Base-by-base conservation (phyloP, 2,113 vertebrate genomes). In the Charina bottae region DNA sequence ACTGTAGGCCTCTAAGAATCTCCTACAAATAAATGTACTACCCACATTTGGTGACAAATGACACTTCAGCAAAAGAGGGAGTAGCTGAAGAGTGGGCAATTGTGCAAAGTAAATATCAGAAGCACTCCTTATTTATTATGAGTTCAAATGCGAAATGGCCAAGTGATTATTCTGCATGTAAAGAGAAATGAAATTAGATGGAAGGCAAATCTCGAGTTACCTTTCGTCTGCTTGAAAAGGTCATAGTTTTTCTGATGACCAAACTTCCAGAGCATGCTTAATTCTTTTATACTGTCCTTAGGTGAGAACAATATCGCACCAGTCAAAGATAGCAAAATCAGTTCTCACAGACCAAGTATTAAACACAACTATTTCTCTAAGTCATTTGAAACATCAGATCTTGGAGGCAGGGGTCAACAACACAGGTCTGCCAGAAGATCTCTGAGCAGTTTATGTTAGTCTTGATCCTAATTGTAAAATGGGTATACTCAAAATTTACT, bases 281-380 rank as follows among this genome's bases (percentile, higher is more conserved):
- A 8, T 93, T 94, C 53, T 88, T 78, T 56, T n/a, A 26, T 37
- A 90, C 93, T 93, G 90, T 94, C 53, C 86, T 53, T 90, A 93
- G 53, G 86, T 91, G 19, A 60, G 23, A 88, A 26, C 26, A 68
- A 23, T 13, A 53, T 72, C n/a, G 3, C 68, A 11, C 68, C 49
- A 78, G 33, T 58, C 58, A 13, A 24, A 23, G 37, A 4, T 15
- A 58, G 21, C 86, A 58, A 26, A 42, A 24, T 59, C 10, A 33
- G 55, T 59, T 37, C 33, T 88, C 6, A 12, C 23, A 83, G 54
- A 58, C 53, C 33, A n/a, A 37, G 68, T 37, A 78, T 78, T 78
- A 78, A 78, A 37, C 37, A 78, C 33, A 78, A 2, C 6, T 78
- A 6, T 37, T 78, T 78, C 33, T 78, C 17, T 78, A 78, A 78